These are phyloP conservation scores for Agapornis roseicollis DNA, from an alignment of 2,113 vertebrate species.

Conservation along the genomic window DNA sequence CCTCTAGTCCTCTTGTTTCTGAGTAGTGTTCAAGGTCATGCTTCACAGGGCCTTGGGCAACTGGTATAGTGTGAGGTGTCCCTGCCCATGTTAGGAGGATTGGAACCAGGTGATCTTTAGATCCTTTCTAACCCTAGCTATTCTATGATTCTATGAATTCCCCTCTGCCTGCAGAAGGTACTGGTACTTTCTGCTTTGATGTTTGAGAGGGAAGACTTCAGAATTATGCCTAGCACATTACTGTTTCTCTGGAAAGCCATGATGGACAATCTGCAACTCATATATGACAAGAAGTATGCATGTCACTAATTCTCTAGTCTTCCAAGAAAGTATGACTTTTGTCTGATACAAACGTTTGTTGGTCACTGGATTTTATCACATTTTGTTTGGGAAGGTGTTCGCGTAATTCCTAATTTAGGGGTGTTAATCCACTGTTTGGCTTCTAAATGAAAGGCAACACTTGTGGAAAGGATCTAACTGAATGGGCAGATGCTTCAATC, in stretches of 20 bases:
- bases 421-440: not conserved
- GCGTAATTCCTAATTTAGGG: fast-evolving
- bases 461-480: not conserved
- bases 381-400: not conserved
- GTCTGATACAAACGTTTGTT: not conserved
- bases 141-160: not conserved
- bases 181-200: not conserved
- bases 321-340: not conserved
- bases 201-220: not conserved
- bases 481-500: not conserved
- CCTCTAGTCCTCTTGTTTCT: not conserved
- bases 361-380: not conserved
- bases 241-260: not conserved
- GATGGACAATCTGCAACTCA: not conserved
- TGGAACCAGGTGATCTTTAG: not conserved
- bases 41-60: not conserved
- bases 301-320: not conserved
- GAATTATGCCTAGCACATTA: not conserved
- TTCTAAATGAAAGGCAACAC: not conserved
- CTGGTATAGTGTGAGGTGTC: not conserved
- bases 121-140: not conserved
- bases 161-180: not conserved
- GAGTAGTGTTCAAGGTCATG: not conserved
- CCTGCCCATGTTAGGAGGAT: not conserved
- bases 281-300: not conserved